Base-by-base conservation (phyloP, 2,888 invertebrate species). In the Philonicus albiceps region DNA sequence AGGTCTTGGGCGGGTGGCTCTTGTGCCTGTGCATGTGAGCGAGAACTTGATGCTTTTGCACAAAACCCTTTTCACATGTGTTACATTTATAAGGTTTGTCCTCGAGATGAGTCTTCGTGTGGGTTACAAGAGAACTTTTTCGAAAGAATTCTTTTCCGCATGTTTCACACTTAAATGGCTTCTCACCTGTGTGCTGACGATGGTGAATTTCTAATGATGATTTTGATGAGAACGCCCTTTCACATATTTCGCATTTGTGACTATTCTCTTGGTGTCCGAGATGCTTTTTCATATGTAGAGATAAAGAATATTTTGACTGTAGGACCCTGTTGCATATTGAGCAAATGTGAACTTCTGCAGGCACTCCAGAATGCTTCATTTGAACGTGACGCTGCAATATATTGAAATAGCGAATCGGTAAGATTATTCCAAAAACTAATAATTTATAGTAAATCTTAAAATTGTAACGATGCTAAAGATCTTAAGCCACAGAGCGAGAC, bases 11-110 rank as follows among this genome's bases (percentile, higher is more conserved):
- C 16, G 85, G 76, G 27, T 86, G 75, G 19, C 37, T 86, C 37
- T 76, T 86, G 34, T 76, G 85, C 43, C 43, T 87, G 43, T 87
- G 78, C 30, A 88, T 84, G 72, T 88, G 88, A 3, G 88, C 84
- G 7, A 83, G 27, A 8, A 87, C 55, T 86, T 88, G 87, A 37
- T 94, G 95, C 90, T 91, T 95, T 87, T 91, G 86, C n/a, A 76
- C 81, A 43, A 88, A 88, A 27, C 86, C 86, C 75, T 86, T 86
- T 16, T 84, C 80, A 53, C 88, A 88, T 27, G 75, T 85, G n/a
- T 87, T 64, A 75, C 88, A 88, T 72, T 49, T 86, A 53, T 73
- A 87, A 11, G 88, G 88, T 78, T 87, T 87, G 1, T 86, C 86
- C 5, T 88, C 87, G 8, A 86, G n/a, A 85, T 88, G 88, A 7